Base-by-base conservation (phyloP, 2,113 vertebrate species). In the Scartelaos histophorus region DNA sequence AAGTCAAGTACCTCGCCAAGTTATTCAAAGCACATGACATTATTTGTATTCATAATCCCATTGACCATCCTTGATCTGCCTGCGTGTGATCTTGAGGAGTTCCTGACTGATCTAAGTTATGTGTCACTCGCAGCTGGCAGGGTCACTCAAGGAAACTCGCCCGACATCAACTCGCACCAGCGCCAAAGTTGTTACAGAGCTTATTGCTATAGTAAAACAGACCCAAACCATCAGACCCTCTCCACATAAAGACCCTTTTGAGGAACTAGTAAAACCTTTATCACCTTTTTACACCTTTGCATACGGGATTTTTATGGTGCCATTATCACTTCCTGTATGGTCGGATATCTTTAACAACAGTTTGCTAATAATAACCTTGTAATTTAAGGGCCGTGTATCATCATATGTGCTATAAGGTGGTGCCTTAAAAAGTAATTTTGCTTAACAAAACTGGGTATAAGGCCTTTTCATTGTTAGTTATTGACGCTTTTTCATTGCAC, bases 401-500 rank as follows among this genome's bases (percentile, higher is more conserved):
- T 38, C 60, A 25, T 6, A 25, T 38, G 25, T 34, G 25, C 3
- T 3, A 46, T 10, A 43, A 43, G 9, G 38, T 10, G 38, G 0
- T 43, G 38, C 10, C 38, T 43, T 43, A 43, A 43, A 43, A 43
- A 43, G n/a, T n/a, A n/a, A n/a, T n/a, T n/a, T 29, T 29, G 29
- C 29, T 2, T 2, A 4, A 29, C 29, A 29, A 29, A 29, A 29
- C 29, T 29, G 29, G 2, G 29, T 43, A 43, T 10, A 43, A 9
- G 38, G 9, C 38, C 0, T 43, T 43, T 29, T 29, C 29, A 24
- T 54, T 16, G 19, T 76, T 29, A 25, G 47, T 43, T 56, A 69
- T 62, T 80, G 15, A 77, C 82, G 47, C 13, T 38, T 5, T 38
- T 4, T 49, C 13, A 13, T 16, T 49, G 47, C 22, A 58, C 5